A percentile compares a stretch with the other conserved stretches of the same genome.
phyloP scores from a whole-genome alignment of 2,888 invertebrate genomes.

The Dilophus febrilis region DNA sequence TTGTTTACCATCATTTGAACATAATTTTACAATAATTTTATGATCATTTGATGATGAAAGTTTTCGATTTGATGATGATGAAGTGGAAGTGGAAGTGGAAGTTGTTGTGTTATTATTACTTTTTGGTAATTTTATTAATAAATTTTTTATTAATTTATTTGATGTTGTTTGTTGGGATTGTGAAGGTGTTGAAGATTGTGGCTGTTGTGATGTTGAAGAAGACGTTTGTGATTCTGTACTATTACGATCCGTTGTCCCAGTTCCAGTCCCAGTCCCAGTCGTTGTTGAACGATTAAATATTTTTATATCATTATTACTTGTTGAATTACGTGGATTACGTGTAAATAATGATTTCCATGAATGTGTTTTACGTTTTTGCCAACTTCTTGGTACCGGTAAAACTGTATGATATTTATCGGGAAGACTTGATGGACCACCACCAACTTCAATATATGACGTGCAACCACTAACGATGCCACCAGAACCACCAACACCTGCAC shows the following conservation, averaged over 20 bases:
- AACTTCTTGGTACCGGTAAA: constrained; percentile 57
- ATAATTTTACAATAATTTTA: no score
- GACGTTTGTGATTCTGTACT: no score
- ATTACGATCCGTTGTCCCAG: no score
- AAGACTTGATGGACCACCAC: constrained; percentile 61
- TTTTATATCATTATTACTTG: constrained; percentile 19
- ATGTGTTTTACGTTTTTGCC: constrained; percentile 30
- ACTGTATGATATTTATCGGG: constrained; percentile 77
- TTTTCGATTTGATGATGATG: background rate
- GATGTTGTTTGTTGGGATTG: no score
- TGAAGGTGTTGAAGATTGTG: no score
- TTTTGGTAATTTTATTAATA: background rate
- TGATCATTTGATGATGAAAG: background rate
- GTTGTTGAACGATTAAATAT: constrained; percentile 6
- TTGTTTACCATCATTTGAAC: no score
- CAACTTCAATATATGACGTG: constrained; percentile 49
- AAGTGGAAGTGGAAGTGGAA: background rate
- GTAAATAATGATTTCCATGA: constrained; percentile 32
- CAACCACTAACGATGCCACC: no score
- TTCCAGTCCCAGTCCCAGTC: no score
- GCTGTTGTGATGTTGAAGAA: no score
- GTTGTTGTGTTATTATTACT: background rate
- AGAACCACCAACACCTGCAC: no score
- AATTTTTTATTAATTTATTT: no score
- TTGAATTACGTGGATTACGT: constrained; percentile 25